A percentile compares a stretch with the other conserved stretches of the same genome.
These are phyloP conservation scores for Zeugodacus cucurbitae DNA, from an alignment of 1,140 invertebrate species.

Conservation along the genomic window DNA sequence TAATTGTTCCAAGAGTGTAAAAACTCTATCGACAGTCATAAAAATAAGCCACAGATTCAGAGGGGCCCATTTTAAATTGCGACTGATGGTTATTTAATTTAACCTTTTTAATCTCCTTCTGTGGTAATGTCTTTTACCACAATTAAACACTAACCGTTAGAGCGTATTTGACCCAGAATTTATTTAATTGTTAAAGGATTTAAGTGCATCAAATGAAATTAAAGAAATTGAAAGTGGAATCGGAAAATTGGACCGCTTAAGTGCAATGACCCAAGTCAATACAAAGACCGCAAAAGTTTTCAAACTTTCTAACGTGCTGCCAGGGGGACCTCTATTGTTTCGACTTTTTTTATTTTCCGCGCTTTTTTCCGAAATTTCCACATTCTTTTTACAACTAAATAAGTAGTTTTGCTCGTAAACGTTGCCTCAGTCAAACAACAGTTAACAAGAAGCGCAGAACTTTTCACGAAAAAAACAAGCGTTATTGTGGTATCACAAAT, in stretches of 20 bases:
- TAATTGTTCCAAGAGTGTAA: too few relatives aligned
- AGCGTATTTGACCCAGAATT: too few relatives aligned
- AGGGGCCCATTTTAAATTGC: too few relatives aligned
- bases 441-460: neutral
- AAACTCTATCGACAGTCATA: too few relatives aligned
- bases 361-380: neutral
- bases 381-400: neutral
- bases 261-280: neutral
- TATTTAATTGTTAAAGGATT: too few relatives aligned
- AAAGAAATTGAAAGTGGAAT: neutral
- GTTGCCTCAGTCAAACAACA: slow-evolving; percentile 8
- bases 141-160: too few relatives aligned
- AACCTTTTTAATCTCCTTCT: too few relatives aligned
- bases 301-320: neutral
- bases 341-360: neutral
- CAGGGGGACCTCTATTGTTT: neutral
- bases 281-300: neutral
- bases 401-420: slow-evolving; percentile 5
- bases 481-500: neutral
- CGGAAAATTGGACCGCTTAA: neutral
- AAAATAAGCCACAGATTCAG: too few relatives aligned
- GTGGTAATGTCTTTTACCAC: too few relatives aligned
- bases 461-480: neutral
- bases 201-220: neutral
- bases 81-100: too few relatives aligned